Evolutionary conservation across 2,113 vertebrate genomes (phyloP).

Genomic region (Verasper variegatus): DNA sequence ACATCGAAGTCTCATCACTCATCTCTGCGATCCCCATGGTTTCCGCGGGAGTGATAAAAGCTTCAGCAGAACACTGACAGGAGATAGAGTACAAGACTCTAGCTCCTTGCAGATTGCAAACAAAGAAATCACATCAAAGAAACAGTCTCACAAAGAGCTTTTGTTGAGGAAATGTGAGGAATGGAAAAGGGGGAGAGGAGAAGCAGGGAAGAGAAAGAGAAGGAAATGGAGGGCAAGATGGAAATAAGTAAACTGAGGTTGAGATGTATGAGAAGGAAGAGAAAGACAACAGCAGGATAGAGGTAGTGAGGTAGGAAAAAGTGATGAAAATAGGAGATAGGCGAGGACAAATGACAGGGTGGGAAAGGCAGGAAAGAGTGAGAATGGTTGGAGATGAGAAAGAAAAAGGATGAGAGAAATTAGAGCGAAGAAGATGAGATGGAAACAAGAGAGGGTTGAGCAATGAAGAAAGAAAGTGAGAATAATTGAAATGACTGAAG

Average conservation of each 20-base stretch:
- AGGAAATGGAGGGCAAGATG: not conserved
- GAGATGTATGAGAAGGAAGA: not conserved
- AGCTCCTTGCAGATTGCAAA: not conserved
- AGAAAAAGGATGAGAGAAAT: not conserved
- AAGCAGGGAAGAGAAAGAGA: too few relatives aligned
- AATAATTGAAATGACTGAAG: not conserved
- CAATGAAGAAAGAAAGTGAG: too few relatives aligned
- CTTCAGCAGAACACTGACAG: slow-evolving; percentile 4
- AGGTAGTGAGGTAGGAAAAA: not conserved
- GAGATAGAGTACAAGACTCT: not conserved
- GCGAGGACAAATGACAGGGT: not conserved
- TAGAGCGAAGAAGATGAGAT: too few relatives aligned
- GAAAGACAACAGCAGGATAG: not conserved
- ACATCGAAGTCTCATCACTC: not conserved
- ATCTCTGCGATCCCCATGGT: not conserved
- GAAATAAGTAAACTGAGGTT: not conserved
- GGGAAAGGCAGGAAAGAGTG: not conserved
- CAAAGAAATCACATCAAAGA: slow-evolving; percentile 9
- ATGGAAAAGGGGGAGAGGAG: not conserved
- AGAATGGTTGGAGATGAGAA: not conserved
- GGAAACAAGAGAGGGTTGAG: too few relatives aligned
- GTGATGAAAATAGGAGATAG: not conserved
- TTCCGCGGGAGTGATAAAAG: slow-evolving; percentile 16
- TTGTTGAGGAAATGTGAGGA: not conserved
- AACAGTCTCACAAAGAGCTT: slow-evolving; percentile 2